Base-by-base conservation (phyloP, 2,888 invertebrate genomes). In the Chloroclysta siterata region DNA sequence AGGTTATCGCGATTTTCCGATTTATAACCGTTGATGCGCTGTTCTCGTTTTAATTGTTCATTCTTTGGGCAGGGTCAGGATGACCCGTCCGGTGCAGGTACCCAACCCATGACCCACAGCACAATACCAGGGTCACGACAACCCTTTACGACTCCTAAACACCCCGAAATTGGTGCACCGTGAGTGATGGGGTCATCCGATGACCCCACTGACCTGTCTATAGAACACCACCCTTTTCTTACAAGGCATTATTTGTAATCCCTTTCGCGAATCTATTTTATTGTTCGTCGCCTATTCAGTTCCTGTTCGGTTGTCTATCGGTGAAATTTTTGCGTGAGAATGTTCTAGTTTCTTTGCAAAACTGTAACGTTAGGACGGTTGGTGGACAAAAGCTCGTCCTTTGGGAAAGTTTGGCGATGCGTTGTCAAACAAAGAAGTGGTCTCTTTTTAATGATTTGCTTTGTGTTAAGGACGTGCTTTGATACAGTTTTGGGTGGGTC, bases 251-350 rank as follows among this genome's bases (percentile, higher is more conserved):
- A 93, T 93, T 94, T 92, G 93, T 91, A 91, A 90, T 90, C 90
- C 93, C 93, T 93, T 91, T 89, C 85, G 93, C 93, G 93, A 93
- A 94, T 93, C 93, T 93, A 93, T 94, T 93, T 78, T 73, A 85
- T 91, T 91, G 89, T 92, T 77, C 80, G 72, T 77, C 77, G 69
- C 78, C 87, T 78, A 86, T 89, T 89, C 85, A 81, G 72, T 80
- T 78, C 77, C 78, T 76, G 79, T 63, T 75, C 85, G 83, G 84
- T 82, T 82, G 87, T 85, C 84, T 88, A 88, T 88, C 77, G 81
- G 84, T 85, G 83, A 88, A 90, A 91, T 86, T 90, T 90, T 91
- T 89, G 92, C 91, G 90, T 92, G 93, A 88, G 92, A 93, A 93
- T 85, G 91, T 66, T 90, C 90, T 90, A 91, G 85, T 91, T 90